Evolutionary conservation across 2,797 vertebrate genomes (phyloP).

Genomic region (Iguana delicatissima): DNA sequence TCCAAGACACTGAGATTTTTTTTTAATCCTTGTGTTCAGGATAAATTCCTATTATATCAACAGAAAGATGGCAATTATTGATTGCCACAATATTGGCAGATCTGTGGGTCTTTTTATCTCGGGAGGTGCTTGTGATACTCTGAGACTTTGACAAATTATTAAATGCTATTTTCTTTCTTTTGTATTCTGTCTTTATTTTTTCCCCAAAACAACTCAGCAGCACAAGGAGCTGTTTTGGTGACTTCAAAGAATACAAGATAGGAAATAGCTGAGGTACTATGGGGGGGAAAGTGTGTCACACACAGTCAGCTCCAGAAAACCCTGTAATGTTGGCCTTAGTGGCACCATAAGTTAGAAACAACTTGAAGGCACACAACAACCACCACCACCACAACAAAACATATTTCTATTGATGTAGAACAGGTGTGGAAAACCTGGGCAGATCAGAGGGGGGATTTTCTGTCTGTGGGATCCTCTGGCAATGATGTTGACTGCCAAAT

Average conservation of each 20-base stretch:
- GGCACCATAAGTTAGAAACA: no score
- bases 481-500: no score
- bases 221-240: background rate
- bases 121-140: background rate
- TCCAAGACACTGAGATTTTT: no score
- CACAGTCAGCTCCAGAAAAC: no score
- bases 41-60: background rate
- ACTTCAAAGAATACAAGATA: background rate
- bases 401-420: background rate
- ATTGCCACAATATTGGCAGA: background rate
- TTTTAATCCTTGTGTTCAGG: background rate
- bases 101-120: background rate
- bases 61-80: background rate
- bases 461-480: no score
- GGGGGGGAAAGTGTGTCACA: no score
- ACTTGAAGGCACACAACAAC: no score
- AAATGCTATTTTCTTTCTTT: background rate
- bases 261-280: background rate
- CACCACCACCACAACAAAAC: no score
- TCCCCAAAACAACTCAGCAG: background rate
- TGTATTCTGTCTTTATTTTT: background rate
- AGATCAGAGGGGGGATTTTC: no score
- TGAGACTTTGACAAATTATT: background rate
- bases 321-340: no score
- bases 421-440: no score